A percentile compares a stretch with the other conserved stretches of the same genome.
These are phyloP conservation scores for Trogon melanurus DNA, from an alignment of 2,113 vertebrate species.

Conservation along the genomic window DNA sequence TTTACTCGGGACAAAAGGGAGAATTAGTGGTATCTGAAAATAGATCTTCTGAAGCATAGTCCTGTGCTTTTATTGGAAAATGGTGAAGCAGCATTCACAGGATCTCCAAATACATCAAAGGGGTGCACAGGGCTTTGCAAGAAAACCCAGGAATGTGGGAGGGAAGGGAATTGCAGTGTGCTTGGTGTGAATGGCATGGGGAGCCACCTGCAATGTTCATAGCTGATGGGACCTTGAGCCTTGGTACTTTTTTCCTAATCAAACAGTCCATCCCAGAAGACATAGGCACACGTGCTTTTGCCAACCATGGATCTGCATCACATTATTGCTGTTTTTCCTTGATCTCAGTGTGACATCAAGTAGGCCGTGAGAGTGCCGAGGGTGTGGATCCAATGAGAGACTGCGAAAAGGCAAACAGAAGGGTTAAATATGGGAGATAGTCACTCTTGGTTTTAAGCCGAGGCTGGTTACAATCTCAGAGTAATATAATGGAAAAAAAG, in stretches of 20 bases:
- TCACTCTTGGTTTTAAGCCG: background rate
- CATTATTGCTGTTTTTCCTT: background rate
- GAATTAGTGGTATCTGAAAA: slow-evolving; percentile 26
- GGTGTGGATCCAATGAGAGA: background rate
- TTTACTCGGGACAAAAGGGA: slow-evolving; percentile 24
- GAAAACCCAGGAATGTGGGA: background rate
- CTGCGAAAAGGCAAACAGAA: background rate
- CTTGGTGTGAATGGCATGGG: background rate
- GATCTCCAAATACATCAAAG: background rate
- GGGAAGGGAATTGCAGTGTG: background rate
- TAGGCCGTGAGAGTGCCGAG: background rate
- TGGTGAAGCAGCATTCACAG: background rate
- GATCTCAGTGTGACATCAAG: background rate
- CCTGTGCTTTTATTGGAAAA: background rate
- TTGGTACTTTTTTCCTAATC: background rate
- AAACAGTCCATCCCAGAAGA: background rate
- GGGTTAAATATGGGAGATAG: background rate
- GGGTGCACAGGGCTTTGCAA: background rate
- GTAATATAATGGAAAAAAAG: background rate
- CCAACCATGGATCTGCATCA: background rate
- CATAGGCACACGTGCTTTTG: background rate
- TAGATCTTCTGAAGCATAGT: background rate
- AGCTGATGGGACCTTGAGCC: background rate
- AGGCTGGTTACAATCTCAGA: background rate
- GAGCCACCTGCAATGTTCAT: background rate